Evolutionary conservation across 2,797 vertebrate species (phyloP).

Genomic region (Cygnus olor): DNA sequence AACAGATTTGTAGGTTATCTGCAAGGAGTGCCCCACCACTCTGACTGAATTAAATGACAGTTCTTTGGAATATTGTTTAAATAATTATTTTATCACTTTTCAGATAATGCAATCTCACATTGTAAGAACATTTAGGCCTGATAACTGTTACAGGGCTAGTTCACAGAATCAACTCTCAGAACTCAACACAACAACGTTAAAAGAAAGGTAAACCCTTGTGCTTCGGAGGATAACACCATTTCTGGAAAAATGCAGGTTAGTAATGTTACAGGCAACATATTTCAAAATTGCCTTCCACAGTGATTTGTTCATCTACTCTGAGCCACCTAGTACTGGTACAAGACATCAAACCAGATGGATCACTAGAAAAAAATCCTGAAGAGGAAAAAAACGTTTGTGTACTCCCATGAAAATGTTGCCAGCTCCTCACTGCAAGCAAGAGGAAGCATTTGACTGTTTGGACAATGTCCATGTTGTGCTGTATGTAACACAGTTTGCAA

Average conservation of each 20-base stretch:
- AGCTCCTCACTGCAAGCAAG: background rate
- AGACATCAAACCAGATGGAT: slow-evolving; percentile 27
- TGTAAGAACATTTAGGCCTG: background rate
- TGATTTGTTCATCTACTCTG: background rate
- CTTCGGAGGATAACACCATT: background rate
- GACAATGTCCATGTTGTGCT: background rate
- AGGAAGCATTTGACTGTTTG: background rate
- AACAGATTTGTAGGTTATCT: background rate
- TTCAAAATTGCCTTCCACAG: background rate
- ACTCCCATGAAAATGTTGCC: background rate
- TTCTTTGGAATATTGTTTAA: background rate
- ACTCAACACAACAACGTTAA: background rate
- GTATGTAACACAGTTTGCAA: background rate
- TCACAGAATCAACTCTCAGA: background rate
- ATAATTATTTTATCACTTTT: background rate
- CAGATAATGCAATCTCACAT: background rate
- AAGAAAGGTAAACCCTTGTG: background rate
- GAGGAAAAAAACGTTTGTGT: background rate
- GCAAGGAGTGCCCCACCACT: background rate
- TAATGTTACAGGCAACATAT: background rate
- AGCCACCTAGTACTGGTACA: background rate
- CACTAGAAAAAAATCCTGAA: background rate
- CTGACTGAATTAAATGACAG: background rate
- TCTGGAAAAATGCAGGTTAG: background rate
- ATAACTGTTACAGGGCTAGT: background rate